Base-by-base conservation (phyloP, 2,113 vertebrate genomes). In the Rhinolophus sinicus region DNA sequence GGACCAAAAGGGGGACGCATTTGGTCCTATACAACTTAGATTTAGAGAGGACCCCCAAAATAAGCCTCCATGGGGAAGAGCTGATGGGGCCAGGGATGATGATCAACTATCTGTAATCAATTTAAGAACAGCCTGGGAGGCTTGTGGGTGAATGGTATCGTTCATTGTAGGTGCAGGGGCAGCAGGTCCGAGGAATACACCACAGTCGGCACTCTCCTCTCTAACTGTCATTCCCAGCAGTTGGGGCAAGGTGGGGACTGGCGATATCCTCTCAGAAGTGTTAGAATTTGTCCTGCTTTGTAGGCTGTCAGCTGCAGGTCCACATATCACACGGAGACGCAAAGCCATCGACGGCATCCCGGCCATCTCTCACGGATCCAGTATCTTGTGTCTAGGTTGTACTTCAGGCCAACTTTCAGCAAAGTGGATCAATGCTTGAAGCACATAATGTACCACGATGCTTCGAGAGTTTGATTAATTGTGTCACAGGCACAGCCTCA, bases 401-500 rank as follows among this genome's bases (percentile, higher is more conserved):
- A 89, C 95, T 97, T 97, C 96, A 97, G 96, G 92, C 88, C 88
- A 96, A 96, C 90, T 97, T 98, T 83, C 58, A 95, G 96, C 15
- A 88, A 94, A 82, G 77, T 62, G 90, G 96, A 97, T 98, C 97
- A 92, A 93, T 90, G 98, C 22, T 56, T 64, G 80, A 97, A 97
- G 97, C 97, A 97, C 85, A 78, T 75, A 93, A 95, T 94, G 80
- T 65, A 97, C 98, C 96, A 85, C 76, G 97, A 97, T 97, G 97
- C 97, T 97, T 96, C 86, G 90, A 81, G 96, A 88, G 96, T 97
- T 98, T 98, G 98, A 98, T 98, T 98, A 97, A 98, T 97, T 94
- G 97, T 92, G 95, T 96, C 98, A 96, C 26, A 98, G 97, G 98
- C 96, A 94, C 60, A 97, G 97, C 91, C 98, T 97, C 94, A 35